Evolutionary conservation across 92 coral and sea anemone genomes (phyloP), one percentile per base, ranked within the genome.

Genomic region (Porites divaricata): DNA sequence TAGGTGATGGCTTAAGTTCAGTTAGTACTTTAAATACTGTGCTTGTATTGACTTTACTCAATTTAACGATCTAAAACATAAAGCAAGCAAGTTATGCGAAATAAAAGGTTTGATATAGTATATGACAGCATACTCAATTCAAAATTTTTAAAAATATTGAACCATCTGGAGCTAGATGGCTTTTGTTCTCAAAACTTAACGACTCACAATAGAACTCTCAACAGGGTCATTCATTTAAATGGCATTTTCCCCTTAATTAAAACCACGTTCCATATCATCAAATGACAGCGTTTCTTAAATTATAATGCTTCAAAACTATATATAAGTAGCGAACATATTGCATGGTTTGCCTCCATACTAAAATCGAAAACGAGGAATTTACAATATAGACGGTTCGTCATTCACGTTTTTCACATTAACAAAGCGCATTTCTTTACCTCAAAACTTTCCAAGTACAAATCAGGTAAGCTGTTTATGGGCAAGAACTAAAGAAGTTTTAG

Each of bases 161-260:
- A n/a, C 62, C 77, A 73, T n/a, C 35, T 73, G 77, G 17, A 54
- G 53, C 16, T 8, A 73, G 59, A 3, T 12, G 23, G 54, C 41
- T 66, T 52, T 17, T 67, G 25, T 53, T 14, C 45, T 50, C 35
- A 50, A 65, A 69, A 63, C 84, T 54, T 69, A 68, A 13, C 12
- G 14, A 11, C 50, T 12, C 15, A 80, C 77, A 35, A 56, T 56
- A 68, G 57, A 28, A 19, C 85, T 80, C 85, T 80, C 20, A 14
- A 53, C 65, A 35, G 26, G 5, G 57, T n/a, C 76, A 69, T 69
- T 68, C 67, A 54, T 54, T 15, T 70, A 14, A 35, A 77, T 17
- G 59, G 13, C 58, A 65, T 69, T 53, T 69, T 80, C 74, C 66
- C 57, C 56, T 69, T 80, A 80, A 80, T 69, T 80, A 69, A 80